phyloP scores from a whole-genome alignment of 2,797 vertebrate genomes.

The Dallia pectoralis region DNA sequence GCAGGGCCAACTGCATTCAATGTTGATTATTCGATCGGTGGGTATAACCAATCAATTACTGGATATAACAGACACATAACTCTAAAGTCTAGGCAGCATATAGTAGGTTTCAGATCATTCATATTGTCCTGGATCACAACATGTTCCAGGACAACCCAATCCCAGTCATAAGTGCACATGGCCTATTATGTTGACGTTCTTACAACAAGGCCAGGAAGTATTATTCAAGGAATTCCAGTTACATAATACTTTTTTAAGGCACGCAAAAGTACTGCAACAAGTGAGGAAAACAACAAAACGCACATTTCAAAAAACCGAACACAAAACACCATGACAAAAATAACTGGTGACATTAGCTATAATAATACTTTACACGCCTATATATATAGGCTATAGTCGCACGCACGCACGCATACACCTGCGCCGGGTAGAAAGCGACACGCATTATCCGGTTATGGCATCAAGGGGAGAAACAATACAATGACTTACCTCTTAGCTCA shows the following conservation, averaged over 20 bases:
- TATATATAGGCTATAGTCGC: not conserved
- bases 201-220: slow-evolving; percentile 51
- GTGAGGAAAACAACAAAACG: slow-evolving; percentile 7
- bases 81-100: not conserved
- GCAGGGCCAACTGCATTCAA: not conserved
- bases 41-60: not conserved
- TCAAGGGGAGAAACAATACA: not conserved
- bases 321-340: not conserved
- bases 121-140: not conserved
- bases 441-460: not conserved
- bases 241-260: slow-evolving; percentile 58
- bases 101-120: not conserved
- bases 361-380: not conserved
- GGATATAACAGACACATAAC: not conserved
- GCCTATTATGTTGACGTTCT: slow-evolving; percentile 6
- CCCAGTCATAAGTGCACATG: not conserved
- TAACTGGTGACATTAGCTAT: not conserved
- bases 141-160: not conserved
- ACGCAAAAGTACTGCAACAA: slow-evolving; percentile 19
- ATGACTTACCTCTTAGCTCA: slow-evolving; percentile 41
- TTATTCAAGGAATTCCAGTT: slow-evolving; percentile 58
- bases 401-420: slow-evolving; percentile 37
- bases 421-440: slow-evolving; percentile 11
- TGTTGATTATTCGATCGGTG: not conserved
- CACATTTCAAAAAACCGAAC: not conserved